phyloP scores from a whole-genome alignment of 2,888 invertebrate genomes.

The Nudaria mundana region DNA sequence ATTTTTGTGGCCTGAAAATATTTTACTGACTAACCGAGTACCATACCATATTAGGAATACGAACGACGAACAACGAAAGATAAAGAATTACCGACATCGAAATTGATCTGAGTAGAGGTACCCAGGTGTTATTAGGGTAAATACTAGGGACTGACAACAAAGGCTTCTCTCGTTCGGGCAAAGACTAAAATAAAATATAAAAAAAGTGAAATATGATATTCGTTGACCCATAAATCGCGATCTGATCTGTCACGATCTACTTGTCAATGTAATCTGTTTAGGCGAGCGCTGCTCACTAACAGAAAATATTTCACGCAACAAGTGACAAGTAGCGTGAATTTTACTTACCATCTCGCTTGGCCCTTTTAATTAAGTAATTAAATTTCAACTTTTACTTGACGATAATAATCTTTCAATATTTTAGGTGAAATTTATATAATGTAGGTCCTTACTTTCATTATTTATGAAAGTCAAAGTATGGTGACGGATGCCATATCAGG shows the following conservation, averaged over 20 bases:
- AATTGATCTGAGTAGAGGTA: no score
- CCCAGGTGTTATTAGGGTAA: no score
- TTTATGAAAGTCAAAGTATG: no score
- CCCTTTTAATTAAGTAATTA: constrained; percentile 31
- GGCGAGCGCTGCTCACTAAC: constrained; percentile 29
- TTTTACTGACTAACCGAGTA: no score
- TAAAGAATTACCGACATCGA: no score
- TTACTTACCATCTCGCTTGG: constrained; percentile 30
- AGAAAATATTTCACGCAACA: constrained; percentile 43
- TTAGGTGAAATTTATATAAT: not conserved
- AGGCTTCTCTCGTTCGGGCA: constrained; percentile 41
- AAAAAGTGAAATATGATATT: constrained; percentile 45
- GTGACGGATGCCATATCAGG: no score
- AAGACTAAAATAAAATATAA: no score
- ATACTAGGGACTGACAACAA: no score
- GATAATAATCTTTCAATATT: constrained; percentile 11
- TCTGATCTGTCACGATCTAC: constrained; percentile 72
- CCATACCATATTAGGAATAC: no score
- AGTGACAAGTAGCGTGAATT: constrained; percentile 42
- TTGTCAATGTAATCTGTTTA: constrained; percentile 52
- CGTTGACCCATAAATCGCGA: constrained; percentile 67
- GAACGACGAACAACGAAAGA: no score
- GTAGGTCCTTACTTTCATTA: no score
- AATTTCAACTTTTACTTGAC: constrained; percentile 29
- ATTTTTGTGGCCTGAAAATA: no score